A percentile compares a stretch with the other conserved stretches of the same genome.
Conservation (phyloP, 2,888 invertebrate species). For the Rotaria macrura region DNA sequence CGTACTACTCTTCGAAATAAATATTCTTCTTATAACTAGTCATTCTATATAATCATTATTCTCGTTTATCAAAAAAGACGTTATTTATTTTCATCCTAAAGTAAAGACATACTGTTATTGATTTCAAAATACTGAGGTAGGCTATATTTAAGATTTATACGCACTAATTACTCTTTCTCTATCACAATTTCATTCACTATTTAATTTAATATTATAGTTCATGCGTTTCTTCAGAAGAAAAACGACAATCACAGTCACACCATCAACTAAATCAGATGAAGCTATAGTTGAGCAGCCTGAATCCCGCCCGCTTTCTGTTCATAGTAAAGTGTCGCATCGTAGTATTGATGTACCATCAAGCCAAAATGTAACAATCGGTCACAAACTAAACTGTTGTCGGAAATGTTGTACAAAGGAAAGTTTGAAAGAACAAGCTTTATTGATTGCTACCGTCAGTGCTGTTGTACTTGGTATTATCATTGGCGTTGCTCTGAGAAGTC, state of each 20-base stretch:
- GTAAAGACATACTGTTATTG: too few species aligned
- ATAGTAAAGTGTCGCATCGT: not conserved
- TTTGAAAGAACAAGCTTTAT: slow-evolving; percentile 4
- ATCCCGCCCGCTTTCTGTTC: not conserved
- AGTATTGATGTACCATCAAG: not conserved
- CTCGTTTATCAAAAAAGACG: too few species aligned
- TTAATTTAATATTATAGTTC: not conserved
- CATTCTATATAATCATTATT: not conserved
- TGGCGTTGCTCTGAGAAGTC: not conserved
- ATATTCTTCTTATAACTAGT: not conserved
- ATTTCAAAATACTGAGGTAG: not conserved
- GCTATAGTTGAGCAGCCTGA: not conserved
- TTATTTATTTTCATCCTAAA: not conserved
- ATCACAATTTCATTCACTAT: not conserved
- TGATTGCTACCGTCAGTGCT: not conserved
- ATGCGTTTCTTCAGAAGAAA: not conserved
- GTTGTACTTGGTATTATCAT: not conserved
- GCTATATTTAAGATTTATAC: not conserved
- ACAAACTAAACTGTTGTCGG: not conserved
- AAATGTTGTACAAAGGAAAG: not conserved
- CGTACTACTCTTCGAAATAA: not conserved
- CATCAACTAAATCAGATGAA: not conserved
- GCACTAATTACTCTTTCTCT: not conserved
- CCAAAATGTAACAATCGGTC: not conserved
- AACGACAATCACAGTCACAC: not conserved